Percentiles rank a stretch among this genome's conserved stretches.
Conservation (phyloP, 92 coral and sea anemone genomes). For the Zoanthus sociatus region DNA sequence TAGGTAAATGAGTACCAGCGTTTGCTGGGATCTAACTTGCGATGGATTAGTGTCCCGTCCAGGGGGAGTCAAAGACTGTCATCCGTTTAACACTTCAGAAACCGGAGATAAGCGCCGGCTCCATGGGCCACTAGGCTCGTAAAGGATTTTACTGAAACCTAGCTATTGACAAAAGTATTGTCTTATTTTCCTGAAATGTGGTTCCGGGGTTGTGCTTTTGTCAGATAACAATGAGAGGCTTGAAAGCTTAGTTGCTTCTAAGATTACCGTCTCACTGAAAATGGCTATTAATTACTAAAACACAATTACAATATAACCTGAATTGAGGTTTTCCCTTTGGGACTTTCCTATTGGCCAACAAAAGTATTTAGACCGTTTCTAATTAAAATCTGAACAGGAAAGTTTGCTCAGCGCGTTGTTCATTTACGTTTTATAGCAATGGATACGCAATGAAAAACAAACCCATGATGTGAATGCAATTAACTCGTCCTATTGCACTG, state of each 20-base stretch:
- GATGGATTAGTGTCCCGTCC: too few relatives aligned
- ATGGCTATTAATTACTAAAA: background rate
- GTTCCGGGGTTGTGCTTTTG: slow-evolving; percentile 25
- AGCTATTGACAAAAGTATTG: background rate
- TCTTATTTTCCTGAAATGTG: background rate
- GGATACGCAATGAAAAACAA: background rate
- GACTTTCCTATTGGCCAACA: background rate
- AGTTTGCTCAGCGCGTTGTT: background rate
- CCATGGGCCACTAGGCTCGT: too few relatives aligned
- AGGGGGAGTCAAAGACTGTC: too few relatives aligned
- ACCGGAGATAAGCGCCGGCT: too few relatives aligned
- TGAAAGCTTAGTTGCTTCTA: background rate
- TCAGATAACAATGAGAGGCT: slow-evolving; percentile 16
- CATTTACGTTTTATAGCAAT: background rate
- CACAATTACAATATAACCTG: background rate
- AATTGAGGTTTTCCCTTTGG: background rate
- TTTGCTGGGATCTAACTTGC: too few relatives aligned
- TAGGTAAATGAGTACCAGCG: too few relatives aligned
- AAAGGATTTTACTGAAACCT: background rate
- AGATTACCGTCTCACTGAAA: slow-evolving; percentile 34
- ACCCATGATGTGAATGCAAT: background rate
- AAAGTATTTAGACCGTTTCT: background rate
- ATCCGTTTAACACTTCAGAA: too few relatives aligned
- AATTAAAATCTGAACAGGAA: background rate
- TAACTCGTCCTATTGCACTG: background rate